phyloP scores from a whole-genome alignment of 1,140 invertebrate species.

The Drosophila busckii region DNA sequence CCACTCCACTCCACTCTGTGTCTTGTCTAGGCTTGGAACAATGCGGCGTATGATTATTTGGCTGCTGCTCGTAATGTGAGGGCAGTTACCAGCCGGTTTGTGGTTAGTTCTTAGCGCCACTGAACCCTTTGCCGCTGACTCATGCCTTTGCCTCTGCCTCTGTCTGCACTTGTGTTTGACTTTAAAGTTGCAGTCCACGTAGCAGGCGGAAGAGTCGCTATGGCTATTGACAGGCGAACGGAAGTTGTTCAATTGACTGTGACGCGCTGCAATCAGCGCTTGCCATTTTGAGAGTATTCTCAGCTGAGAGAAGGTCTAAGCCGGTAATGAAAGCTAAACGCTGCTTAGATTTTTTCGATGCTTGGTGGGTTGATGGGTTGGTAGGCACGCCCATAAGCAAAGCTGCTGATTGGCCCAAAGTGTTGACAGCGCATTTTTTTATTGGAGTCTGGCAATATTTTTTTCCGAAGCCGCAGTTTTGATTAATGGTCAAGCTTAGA shows the following conservation, averaged over 20 bases:
- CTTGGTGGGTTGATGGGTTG: neutral
- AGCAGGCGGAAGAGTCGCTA: constrained; percentile 2
- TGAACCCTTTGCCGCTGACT: too few species aligned
- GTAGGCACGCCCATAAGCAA: neutral
- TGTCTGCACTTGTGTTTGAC: constrained; percentile 4
- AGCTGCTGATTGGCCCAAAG: constrained; percentile 61
- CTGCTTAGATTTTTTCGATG: neutral
- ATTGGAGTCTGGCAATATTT: constrained; percentile 21
- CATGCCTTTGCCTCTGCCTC: too few species aligned
- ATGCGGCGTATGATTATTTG: constrained; percentile 66
- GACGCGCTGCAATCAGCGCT: constrained; percentile 30
- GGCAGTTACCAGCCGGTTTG: constrained; percentile 35
- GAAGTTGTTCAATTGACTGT: constrained; percentile 55
- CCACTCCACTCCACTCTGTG: neutral
- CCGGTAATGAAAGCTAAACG: neutral
- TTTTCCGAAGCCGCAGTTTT: constrained; percentile 43
- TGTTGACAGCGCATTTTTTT: constrained; percentile 60
- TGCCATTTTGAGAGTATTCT: constrained; percentile 1
- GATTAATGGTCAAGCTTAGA: constrained; percentile 65
- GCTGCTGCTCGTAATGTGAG: constrained; percentile 52
- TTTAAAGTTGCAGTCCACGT: constrained; percentile 33
- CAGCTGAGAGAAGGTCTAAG: neutral
- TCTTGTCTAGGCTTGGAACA: constrained; percentile 40
- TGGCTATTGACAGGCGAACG: constrained; percentile 18
- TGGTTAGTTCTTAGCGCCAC: constrained; percentile 24